Evolutionary conservation across 2,113 vertebrate genomes (phyloP), one percentile per base, ranked within the genome.

Genomic region (Ophthalmolycus amberensis): DNA sequence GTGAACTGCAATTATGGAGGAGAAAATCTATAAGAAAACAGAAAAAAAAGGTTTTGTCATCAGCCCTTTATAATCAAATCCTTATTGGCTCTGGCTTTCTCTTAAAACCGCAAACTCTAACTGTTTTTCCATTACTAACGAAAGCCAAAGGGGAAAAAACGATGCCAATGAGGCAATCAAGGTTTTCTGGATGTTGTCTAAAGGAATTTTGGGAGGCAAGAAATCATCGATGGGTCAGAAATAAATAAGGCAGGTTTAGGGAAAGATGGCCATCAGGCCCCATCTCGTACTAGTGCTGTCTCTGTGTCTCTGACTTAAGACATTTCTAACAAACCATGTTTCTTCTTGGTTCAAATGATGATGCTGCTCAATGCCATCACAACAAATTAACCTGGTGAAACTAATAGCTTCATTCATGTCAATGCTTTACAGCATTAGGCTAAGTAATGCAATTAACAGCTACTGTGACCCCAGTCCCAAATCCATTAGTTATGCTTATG

Each of bases 371-470:
- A 48, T 25, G 64, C 18, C 44, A 72, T 84, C 67, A 68, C 54
- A 60, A 76, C 64, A 82, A 85, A 85, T 70, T 32, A 66, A 66
- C 71, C 44, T 82, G 77, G 75, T 85, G 58, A 77, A 85, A 74
- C 72, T 74, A 77, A 80, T 77, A 66, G 69, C 76, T 67, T 77
- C 44, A 79, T 82, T 86, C 76, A 82, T 87, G 75, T 84, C 81
- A 84, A 9, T 71, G 77, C 65, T 81, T 80, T 87, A 76, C 54
- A 69, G 68, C 74, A 90, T 83, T 83, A 80, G 54, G 76, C 58
- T 75, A 83, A 83, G 54, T 81, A 79, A 90, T 88, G 79, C 44
- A 79, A 84, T 79, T 84, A 88, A 79, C 75, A 81, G 74, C 40
- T 59, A 62, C 66, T 72, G 66, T 75, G 74, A 77, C 70, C 83